These are phyloP conservation scores for Neoscelio sp. DNA, from an alignment of 2,888 invertebrate species.

Conservation along the genomic window DNA sequence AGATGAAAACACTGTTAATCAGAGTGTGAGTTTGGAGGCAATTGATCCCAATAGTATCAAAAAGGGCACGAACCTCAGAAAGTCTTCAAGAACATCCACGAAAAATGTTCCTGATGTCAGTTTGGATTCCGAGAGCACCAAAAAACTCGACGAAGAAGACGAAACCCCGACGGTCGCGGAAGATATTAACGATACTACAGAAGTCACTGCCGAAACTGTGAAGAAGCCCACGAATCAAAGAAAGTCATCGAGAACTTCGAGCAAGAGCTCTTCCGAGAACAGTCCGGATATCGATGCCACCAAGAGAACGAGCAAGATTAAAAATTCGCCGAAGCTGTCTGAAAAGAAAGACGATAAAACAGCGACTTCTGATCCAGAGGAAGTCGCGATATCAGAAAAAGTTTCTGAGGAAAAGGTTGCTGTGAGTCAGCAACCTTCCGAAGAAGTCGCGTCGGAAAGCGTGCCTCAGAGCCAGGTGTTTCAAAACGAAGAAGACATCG, in stretches of 20 bases:
- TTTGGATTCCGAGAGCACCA: background rate
- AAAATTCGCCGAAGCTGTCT: conserved; percentile 26
- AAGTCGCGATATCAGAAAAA: too few species aligned
- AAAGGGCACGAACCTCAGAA: conserved; percentile 22
- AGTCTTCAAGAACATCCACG: conserved; percentile 13
- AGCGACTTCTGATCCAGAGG: too few species aligned
- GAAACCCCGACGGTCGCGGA: too few species aligned
- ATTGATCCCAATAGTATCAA: too few species aligned
- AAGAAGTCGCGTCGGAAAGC: too few species aligned
- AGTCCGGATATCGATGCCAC: conserved; percentile 39
- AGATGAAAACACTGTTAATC: background rate
- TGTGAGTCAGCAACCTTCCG: background rate
- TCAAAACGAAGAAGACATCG: conserved; percentile 76
- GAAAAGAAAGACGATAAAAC: background rate
- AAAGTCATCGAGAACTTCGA: conserved; percentile 69
- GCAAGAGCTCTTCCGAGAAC: conserved; percentile 53
- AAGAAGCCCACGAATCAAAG: conserved; percentile 59
- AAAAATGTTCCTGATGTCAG: conserved; percentile 15
- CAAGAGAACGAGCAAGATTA: conserved; percentile 62
- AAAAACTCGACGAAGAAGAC: conserved; percentile 19
- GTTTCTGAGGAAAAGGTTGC: background rate
- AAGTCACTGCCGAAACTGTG: conserved; percentile 43
- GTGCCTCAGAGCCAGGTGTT: too few species aligned
- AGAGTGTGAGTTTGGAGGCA: too few species aligned
- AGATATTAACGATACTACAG: conserved; percentile 2